phyloP scores from a whole-genome alignment of 2,113 vertebrate species.

The Picathartes gymnocephalus region DNA sequence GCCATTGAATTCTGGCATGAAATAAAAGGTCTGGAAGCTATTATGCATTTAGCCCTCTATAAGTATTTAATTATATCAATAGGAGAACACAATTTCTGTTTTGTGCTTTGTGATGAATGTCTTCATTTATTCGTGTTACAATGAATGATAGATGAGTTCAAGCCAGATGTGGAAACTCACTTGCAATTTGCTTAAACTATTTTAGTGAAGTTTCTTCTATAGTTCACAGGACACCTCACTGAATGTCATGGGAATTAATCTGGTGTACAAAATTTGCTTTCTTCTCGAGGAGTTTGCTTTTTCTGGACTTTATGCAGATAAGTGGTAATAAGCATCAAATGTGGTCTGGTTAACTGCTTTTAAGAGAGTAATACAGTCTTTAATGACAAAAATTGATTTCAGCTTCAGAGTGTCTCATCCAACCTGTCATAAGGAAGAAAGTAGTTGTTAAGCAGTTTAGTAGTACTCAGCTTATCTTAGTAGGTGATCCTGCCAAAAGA shows the following conservation, averaged over 20 bases:
- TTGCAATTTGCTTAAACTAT: conserved; percentile 64
- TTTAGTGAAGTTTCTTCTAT: conserved; percentile 61
- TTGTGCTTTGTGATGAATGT: conserved; percentile 78
- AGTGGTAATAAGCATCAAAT: background rate
- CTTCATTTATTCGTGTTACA: conserved; percentile 77
- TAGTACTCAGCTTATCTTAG: background rate
- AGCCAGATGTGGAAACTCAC: conserved; percentile 71
- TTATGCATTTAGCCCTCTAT: conserved; percentile 77
- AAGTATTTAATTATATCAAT: conserved; percentile 83
- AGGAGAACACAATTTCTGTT: conserved; percentile 79
- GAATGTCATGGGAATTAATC: conserved; percentile 12
- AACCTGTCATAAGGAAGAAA: background rate
- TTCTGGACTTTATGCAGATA: background rate
- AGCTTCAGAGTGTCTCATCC: background rate
- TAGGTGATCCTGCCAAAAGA: background rate
- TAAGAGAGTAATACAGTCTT: background rate
- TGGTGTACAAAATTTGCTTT: background rate
- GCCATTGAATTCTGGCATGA: conserved; percentile 79
- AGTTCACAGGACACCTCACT: conserved; percentile 42
- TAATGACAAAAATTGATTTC: conserved; percentile 23
- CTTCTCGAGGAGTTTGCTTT: background rate
- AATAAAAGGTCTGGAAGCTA: conserved; percentile 80
- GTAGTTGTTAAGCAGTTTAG: background rate
- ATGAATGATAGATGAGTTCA: conserved; percentile 71
- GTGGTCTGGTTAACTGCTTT: background rate